Conservation (phyloP, 2,797 vertebrate genomes). For the Crenichthys baileyi region DNA sequence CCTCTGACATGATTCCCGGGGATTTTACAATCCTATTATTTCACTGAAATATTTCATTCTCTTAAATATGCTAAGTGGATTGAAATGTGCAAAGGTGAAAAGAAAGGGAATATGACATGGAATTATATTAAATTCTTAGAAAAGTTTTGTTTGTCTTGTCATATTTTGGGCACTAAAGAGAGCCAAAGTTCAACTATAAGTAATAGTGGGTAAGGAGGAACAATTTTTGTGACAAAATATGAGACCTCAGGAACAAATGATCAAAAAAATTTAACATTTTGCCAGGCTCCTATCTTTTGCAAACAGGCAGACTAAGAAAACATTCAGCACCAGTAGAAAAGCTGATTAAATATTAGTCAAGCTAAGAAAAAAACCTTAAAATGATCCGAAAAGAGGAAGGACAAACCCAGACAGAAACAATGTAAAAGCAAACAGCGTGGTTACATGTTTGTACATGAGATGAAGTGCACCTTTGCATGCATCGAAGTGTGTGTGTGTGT, state of each 20-base stretch:
- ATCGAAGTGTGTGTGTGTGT: slow-evolving; percentile 7
- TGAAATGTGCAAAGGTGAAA: slow-evolving; percentile 42
- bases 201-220: slow-evolving; percentile 30
- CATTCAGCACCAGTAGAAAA: slow-evolving; percentile 40
- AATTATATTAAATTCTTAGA: slow-evolving; percentile 15
- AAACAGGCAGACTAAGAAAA: slow-evolving; percentile 51
- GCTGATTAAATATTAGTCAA: slow-evolving; percentile 59
- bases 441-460: slow-evolving; percentile 17
- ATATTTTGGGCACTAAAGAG: slow-evolving; percentile 15
- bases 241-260: slow-evolving; percentile 47
- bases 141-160: too few relatives aligned
- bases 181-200: slow-evolving; percentile 44
- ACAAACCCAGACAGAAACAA: slow-evolving; percentile 34
- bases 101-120: slow-evolving; percentile 25
- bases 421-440: slow-evolving; percentile 17
- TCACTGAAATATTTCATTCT: slow-evolving; percentile 38
- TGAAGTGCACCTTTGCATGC: slow-evolving; percentile 34
- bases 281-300: slow-evolving; percentile 33
- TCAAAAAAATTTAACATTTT: slow-evolving; percentile 41
- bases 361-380: slow-evolving; percentile 11
- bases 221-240: slow-evolving; percentile 28
- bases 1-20: slow-evolving; percentile 53
- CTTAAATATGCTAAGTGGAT: slow-evolving; percentile 35
- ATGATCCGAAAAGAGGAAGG: slow-evolving; percentile 29
- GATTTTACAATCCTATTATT: slow-evolving; percentile 60